These are phyloP conservation scores for Hydriomena furcata DNA, from an alignment of 2,888 invertebrate genomes.

Conservation along the genomic window DNA sequence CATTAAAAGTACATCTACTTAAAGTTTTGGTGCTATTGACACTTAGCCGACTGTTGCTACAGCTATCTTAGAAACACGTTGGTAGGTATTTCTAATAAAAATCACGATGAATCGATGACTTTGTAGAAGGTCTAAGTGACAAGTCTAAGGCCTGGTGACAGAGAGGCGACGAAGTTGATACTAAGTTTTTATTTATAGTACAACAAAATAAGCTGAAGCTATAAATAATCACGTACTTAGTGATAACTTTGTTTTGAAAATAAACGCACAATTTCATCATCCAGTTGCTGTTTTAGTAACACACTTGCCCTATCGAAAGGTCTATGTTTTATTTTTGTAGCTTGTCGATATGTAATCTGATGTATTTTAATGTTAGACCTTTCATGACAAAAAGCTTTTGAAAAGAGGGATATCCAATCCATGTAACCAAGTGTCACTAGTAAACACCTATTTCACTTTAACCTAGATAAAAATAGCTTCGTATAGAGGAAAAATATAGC, in stretches of 20 bases:
- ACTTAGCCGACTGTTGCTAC: too few relatives aligned
- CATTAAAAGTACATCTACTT: conserved; percentile 7
- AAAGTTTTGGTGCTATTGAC: conserved; percentile 4
- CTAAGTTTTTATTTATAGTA: neutral
- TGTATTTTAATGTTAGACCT: too few relatives aligned
- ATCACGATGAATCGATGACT: neutral
- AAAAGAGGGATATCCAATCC: too few relatives aligned
- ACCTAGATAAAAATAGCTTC: too few relatives aligned
- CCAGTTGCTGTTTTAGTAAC: conserved; percentile 1
- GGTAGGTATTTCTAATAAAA: too few relatives aligned
- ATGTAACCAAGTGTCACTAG: too few relatives aligned
- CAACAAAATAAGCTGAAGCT: neutral
- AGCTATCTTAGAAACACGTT: too few relatives aligned
- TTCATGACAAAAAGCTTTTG: too few relatives aligned
- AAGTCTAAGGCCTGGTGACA: too few relatives aligned
- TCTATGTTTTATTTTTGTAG: neutral
- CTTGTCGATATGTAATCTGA: neutral
- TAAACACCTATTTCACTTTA: too few relatives aligned
- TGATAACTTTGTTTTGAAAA: conserved; percentile 32
- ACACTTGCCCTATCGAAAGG: neutral
- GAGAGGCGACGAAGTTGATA: too few relatives aligned
- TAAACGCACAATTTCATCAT: conserved; percentile 27
- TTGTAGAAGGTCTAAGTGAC: neutral
- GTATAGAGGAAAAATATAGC: too few relatives aligned
- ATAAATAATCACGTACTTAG: neutral